Conservation (phyloP, 2,888 invertebrate genomes). For the Calameuta filiformis region DNA sequence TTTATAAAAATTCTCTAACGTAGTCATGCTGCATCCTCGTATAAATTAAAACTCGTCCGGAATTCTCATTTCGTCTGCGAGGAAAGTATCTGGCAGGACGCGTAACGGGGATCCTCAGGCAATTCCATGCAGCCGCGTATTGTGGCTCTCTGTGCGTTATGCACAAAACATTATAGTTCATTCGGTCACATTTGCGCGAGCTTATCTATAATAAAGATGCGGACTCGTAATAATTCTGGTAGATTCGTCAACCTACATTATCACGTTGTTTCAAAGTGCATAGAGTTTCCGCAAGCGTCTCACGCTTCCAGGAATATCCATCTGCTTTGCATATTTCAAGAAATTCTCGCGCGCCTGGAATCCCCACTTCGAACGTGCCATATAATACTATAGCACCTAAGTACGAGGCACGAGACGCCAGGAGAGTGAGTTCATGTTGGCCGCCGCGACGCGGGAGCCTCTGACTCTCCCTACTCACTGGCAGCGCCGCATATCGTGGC, state of each 20-base stretch:
- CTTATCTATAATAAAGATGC: not conserved
- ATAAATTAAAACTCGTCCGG: conserved; percentile 14
- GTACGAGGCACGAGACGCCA: conserved; percentile 1
- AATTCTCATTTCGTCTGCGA: not conserved
- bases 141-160: not conserved
- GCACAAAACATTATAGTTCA: not conserved
- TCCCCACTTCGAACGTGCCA: not conserved
- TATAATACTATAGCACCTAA: not conserved
- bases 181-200: not conserved
- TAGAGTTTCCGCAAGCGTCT: not conserved
- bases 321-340: conserved; percentile 5
- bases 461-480: not conserved
- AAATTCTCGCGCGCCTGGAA: not conserved
- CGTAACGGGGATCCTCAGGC: not conserved
- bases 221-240: not conserved
- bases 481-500: not conserved
- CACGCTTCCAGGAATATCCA: not conserved
- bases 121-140: not conserved
- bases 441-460: conserved; percentile 16
- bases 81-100: not conserved
- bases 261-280: not conserved
- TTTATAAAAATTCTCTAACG: not conserved
- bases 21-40: conserved; percentile 3
- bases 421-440: conserved; percentile 16
- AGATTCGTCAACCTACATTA: not conserved